Evolutionary conservation across 2,888 invertebrate genomes (phyloP).

Genomic region (Scaptomyza caliginosa): DNA sequence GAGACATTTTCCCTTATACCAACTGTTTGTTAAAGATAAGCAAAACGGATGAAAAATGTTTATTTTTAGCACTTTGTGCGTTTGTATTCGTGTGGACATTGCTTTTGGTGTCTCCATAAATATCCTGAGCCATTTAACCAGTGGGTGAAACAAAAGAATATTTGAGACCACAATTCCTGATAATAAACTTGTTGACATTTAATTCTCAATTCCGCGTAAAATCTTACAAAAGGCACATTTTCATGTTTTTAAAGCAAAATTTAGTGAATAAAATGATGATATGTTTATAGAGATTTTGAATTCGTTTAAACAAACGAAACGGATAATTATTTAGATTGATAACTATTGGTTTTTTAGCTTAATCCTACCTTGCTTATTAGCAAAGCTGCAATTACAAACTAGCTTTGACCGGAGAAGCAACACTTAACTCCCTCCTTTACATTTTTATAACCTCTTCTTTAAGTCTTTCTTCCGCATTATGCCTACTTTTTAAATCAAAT

Average conservation of each 20-base stretch:
- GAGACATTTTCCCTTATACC: not conserved
- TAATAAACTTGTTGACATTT: not conserved
- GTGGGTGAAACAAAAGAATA: not conserved
- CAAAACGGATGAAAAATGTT: constrained; percentile 9
- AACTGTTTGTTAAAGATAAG: constrained; percentile 36
- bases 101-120: constrained; percentile 2
- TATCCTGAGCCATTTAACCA: not conserved
- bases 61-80: constrained; percentile 17
- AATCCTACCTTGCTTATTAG: too few species aligned
- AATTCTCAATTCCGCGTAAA: not conserved
- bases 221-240: not conserved
- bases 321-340: too few species aligned
- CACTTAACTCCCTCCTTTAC: too few species aligned
- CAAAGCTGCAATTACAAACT: too few species aligned
- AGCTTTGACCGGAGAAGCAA: too few species aligned
- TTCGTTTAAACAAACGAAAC: too few species aligned
- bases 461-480: too few species aligned
- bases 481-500: not conserved
- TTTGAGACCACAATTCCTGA: not conserved
- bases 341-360: too few species aligned
- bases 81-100: constrained; percentile 10
- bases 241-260: not conserved
- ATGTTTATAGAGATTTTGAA: too few species aligned
- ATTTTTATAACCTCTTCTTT: too few species aligned
- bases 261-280: not conserved